Evolutionary conservation across 2,888 invertebrate genomes (phyloP), one percentile per base, ranked within the genome.

Genomic region (Schizaphis graminum): DNA sequence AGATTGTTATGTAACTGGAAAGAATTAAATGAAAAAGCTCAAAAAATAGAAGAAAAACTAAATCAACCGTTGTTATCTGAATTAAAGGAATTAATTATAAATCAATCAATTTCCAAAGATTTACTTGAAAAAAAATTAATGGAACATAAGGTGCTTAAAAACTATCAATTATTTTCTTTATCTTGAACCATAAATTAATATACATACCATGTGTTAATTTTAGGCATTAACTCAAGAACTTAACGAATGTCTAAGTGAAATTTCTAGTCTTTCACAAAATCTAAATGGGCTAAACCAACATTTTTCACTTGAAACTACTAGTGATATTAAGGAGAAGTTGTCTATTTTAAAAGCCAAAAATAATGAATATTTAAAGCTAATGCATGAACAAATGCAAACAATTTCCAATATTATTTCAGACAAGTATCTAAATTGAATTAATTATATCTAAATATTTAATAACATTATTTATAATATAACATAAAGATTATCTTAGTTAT

Each of bases 1-100:
- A 98, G 97, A 96, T 96, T 98, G 3, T 97, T 98, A 0, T 96
- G 96, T 13, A 97, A 97, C 95, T 98, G 98, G 98, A 97, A 97
- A 95, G 97, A 97, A 92, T 98, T 98, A 95, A 98, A 98, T 95
- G 96, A 96, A 5, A 98, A 98, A 95, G 97, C 97, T 0, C 97
- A 97, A 47, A 97, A 98, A 95, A 96, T 99, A 90, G 97, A 98
- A 95, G 96, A 97, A 13, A 99, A 98, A 98, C 96, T 97, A 94
- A 96, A 96, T 95, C 97, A 97, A 95, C 97, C 94, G 21, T 44
- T 89, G 67, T 28, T 93, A 61, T 85, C 53, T 4, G 89, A 94
- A 89, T 67, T 94, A 3, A 84, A 94, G 1, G 92, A 93, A 28
- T 67, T 92, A 57, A 67, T 87, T 0, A 86, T 95, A 28, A 91